phyloP scores from a whole-genome alignment of 1,140 invertebrate species.

The Drosophila teissieri region DNA sequence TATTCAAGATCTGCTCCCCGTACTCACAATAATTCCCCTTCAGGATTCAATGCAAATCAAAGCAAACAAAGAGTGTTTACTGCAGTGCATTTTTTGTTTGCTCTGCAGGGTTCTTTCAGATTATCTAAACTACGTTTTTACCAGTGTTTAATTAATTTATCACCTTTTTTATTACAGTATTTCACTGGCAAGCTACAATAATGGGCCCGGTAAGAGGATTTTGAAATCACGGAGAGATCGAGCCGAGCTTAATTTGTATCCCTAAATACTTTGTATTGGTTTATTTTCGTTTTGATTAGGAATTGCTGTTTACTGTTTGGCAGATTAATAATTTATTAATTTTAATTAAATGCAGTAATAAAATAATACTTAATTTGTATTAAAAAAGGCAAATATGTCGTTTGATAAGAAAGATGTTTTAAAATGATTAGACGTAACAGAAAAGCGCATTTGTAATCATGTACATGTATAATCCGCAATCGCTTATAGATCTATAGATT shows the following conservation, averaged over 20 bases:
- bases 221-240: neutral
- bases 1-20: neutral
- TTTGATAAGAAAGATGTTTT: neutral
- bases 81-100: conserved; percentile 14
- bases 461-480: neutral
- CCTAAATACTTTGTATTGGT: conserved; percentile 19
- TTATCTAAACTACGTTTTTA: conserved; percentile 17
- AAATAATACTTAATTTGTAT: neutral
- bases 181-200: conserved; percentile 99
- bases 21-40: conserved; percentile 2
- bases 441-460: neutral
- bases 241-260: neutral
- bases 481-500: neutral
- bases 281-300: conserved; percentile 12
- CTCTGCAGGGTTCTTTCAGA: neutral
- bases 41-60: conserved; percentile 11
- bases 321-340: neutral
- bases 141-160: conserved; percentile 40
- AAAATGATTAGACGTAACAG: neutral
- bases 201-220: conserved; percentile 97
- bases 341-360: neutral
- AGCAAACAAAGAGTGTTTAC: conserved; percentile 24
- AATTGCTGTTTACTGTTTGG: conserved; percentile 1
- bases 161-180: conserved; percentile 90
- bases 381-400: neutral